Evolutionary conservation across 2,888 invertebrate genomes (phyloP).

Genomic region (Synanthedon tipuliformis): DNA sequence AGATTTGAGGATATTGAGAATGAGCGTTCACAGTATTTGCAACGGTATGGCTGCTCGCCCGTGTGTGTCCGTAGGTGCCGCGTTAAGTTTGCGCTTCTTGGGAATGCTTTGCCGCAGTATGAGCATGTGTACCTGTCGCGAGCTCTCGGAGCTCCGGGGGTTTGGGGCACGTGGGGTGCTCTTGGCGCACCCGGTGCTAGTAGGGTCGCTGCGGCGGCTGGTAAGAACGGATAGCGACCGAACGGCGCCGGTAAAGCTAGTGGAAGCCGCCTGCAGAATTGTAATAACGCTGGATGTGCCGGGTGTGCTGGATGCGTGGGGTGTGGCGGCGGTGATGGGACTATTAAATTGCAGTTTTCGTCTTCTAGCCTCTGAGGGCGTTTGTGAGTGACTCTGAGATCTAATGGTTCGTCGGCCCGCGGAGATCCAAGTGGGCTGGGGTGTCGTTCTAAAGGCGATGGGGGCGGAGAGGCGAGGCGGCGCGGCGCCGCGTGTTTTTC

Average conservation of each 20-base stretch:
- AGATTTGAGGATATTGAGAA: conserved; percentile 99
- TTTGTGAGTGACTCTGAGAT: conserved; percentile 88
- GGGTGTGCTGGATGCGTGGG: conserved; percentile 72
- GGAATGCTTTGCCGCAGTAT: conserved; percentile 97
- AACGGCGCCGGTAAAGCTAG: conserved; percentile 60
- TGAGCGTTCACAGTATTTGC: conserved; percentile 97
- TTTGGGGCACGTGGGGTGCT: conserved; percentile 50
- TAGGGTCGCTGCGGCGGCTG: conserved; percentile 58
- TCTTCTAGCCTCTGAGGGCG: conserved; percentile 80
- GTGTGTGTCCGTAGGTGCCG: conserved; percentile 97
- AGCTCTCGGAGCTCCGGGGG: conserved; percentile 71
- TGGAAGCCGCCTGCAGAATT: conserved; percentile 58
- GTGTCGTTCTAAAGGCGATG: conserved; percentile 57
- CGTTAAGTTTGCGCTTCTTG: conserved; percentile 96
- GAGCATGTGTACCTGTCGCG: conserved; percentile 96
- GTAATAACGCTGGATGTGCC: conserved; percentile 56
- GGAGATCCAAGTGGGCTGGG: conserved; percentile 65
- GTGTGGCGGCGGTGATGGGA: conserved; percentile 69
- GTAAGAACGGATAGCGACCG: conserved; percentile 61
- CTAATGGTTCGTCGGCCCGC: conserved; percentile 82
- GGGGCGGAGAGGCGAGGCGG: conserved; percentile 76
- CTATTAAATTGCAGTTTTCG: conserved; percentile 87
- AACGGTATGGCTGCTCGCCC: conserved; percentile 97
- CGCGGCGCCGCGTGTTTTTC: conserved; percentile 93
- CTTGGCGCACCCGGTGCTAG: conserved; percentile 54